Evolutionary conservation across 2,113 vertebrate genomes (phyloP), one percentile per base, ranked within the genome.

Genomic region (Tinamus guttatus): DNA sequence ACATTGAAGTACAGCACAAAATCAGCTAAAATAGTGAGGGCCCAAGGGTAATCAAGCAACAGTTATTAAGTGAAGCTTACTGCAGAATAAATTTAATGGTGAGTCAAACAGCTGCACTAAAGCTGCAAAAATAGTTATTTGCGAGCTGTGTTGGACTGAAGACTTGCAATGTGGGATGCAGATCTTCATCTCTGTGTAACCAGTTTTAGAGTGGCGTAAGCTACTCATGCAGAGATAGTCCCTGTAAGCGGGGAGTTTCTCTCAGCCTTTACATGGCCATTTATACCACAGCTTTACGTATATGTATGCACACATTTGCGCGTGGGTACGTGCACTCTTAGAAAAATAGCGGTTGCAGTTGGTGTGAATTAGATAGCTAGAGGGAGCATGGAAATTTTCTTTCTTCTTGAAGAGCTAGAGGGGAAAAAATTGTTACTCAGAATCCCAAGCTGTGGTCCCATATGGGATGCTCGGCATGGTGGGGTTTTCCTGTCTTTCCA

Each of bases 161-260:
- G 76, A 43, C 1, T 2, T 63, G 63, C 40, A 45, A 11, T 2
- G 3, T 3, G 25, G 21, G 34, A 25, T 74, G 47, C 51, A 81
- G 32, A 36, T 92, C 49, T 41, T 76, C 18, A 30, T 51, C 67
- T 41, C 70, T 54, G 28, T 63, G 30, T 41, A 70, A 91, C 27
- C n/a, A 58, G 68, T 80, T 73, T 73, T 12, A 36, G 52, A 93
- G 75, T 69, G 19, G 76, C 92, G 13, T n/a, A 51, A 88, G 38
- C 60, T 11, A 18, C 43, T 60, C 13, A 45, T 30, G 19, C 20
- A 17, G 22, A 4, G 11, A 49, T 43, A 49, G 51, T 67, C 38
- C 52, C 67, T 25, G 52, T 58, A 13, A 32, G 14, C 41, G 71
- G 45, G 67, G 41, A 64, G 8, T 49, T 69, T 56, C 52, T 75